Conservation (phyloP, 1,140 invertebrate genomes). For the fruit fly (Drosophila melanogaster) region DNA sequence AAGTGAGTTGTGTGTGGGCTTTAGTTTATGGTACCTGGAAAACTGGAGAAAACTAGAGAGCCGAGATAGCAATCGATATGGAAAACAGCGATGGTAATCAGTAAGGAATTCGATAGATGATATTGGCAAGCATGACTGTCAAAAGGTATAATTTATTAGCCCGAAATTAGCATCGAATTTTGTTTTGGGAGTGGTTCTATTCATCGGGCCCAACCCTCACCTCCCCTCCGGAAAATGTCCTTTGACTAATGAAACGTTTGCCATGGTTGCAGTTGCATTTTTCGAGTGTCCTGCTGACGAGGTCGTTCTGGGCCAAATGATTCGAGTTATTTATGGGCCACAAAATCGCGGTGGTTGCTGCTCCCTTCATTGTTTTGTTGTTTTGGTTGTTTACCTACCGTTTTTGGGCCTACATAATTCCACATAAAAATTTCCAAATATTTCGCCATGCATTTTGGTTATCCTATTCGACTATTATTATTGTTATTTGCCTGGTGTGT, state of each 20-base stretch:
- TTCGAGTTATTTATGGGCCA: conserved; percentile 75
- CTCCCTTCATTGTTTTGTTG: conserved; percentile 4
- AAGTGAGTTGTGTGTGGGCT: conserved; percentile 49
- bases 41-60: conserved; percentile 30
- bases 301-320: conserved; percentile 81
- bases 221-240: conserved; percentile 44
- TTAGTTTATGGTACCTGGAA: conserved; percentile 33
- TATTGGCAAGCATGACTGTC: conserved; percentile 46
- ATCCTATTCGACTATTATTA: conserved; percentile 10
- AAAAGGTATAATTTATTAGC: conserved; percentile 71
- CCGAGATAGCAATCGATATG: conserved; percentile 43
- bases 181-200: conserved; percentile 33
- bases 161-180: conserved; percentile 77
- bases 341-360: conserved; percentile 58
- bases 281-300: conserved; percentile 41
- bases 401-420: conserved; percentile 43
- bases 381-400: conserved; percentile 35
- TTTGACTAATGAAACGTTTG: conserved; percentile 73
- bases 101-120: not conserved
- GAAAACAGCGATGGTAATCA: conserved; percentile 4
- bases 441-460: conserved; percentile 38
- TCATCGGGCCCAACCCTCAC: conserved; percentile 3
- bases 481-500: conserved; percentile 39
- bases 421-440: conserved; percentile 47
- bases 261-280: conserved; percentile 24